phyloP scores from a whole-genome alignment of 2,888 invertebrate species.

The Tinea semifulvella region DNA sequence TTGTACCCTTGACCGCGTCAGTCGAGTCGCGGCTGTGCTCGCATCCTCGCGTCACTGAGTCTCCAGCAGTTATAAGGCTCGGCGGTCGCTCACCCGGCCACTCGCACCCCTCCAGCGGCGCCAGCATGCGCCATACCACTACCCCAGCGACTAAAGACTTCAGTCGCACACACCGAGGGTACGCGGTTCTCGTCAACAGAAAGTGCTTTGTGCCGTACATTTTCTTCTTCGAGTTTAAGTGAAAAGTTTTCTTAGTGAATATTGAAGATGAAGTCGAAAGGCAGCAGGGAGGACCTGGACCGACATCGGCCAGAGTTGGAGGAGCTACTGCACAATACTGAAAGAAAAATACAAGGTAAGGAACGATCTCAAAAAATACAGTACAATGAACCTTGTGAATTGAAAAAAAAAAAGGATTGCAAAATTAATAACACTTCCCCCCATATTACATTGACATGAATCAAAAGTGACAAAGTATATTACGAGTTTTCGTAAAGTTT shows the following conservation, averaged over 20 bases:
- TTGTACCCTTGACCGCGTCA: slow-evolving; percentile 49
- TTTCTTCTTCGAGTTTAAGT: slow-evolving; percentile 9
- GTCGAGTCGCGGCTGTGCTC: slow-evolving; percentile 46
- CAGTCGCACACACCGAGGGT: slow-evolving; percentile 6
- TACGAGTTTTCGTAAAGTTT: too few relatives aligned
- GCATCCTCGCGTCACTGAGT: slow-evolving; percentile 42
- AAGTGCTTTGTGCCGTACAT: slow-evolving; percentile 10
- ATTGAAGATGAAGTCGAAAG: slow-evolving; percentile 36
- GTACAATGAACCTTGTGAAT: too few relatives aligned
- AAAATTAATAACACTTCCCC: too few relatives aligned
- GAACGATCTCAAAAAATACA: too few relatives aligned
- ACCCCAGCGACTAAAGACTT: slow-evolving; percentile 1
- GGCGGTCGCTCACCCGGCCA: slow-evolving; percentile 22
- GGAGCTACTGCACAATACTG: slow-evolving; percentile 48
- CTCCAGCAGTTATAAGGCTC: slow-evolving; percentile 29
- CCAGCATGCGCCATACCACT: slow-evolving; percentile 7
- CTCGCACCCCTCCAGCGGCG: not conserved
- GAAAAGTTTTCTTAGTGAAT: slow-evolving; percentile 6
- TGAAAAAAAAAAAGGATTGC: too few relatives aligned
- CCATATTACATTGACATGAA: too few relatives aligned
- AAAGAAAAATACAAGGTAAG: slow-evolving; percentile 8
- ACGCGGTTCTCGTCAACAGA: not conserved
- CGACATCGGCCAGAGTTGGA: slow-evolving; percentile 44
- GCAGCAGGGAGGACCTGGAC: slow-evolving; percentile 27
- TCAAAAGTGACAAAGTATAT: too few relatives aligned